phyloP scores from a whole-genome alignment of 92 coral and sea anemone genomes.

The Epizoanthus stellaris region DNA sequence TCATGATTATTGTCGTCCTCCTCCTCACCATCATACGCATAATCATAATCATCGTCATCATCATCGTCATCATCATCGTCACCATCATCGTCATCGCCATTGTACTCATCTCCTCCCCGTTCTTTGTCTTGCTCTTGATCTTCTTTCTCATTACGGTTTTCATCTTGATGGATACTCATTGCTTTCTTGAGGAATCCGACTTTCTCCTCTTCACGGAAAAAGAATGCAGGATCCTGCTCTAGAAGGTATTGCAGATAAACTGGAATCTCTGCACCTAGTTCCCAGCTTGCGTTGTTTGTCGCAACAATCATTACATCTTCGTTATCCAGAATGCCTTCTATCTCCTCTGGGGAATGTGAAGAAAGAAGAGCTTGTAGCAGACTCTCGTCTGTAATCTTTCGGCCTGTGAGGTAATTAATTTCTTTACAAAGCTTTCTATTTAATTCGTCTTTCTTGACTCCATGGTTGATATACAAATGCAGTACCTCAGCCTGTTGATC shows the following conservation, averaged over 20 bases:
- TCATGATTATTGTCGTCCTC: not conserved
- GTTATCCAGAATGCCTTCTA: slow-evolving; percentile 61
- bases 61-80: not conserved
- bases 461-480: slow-evolving; percentile 70
- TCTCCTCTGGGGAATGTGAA: slow-evolving; percentile 50
- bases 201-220: slow-evolving; percentile 73
- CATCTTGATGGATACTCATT: slow-evolving; percentile 43
- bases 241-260: slow-evolving; percentile 63
- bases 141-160: not conserved
- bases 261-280: slow-evolving; percentile 68
- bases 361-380: slow-evolving; percentile 55
- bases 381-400: slow-evolving; percentile 44
- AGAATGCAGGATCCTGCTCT: slow-evolving; percentile 63
- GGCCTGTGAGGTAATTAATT: slow-evolving; percentile 59
- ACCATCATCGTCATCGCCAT: not conserved
- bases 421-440: slow-evolving; percentile 52
- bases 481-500: slow-evolving; percentile 30
- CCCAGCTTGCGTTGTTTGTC: not conserved
- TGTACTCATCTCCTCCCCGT: not conserved
- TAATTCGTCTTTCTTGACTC: slow-evolving; percentile 39
- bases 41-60: not conserved
- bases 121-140: not conserved
- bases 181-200: slow-evolving; percentile 75
- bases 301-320: slow-evolving; percentile 53
- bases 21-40: not conserved